Evolutionary conservation across 2,797 vertebrate genomes (phyloP).

Genomic region (Harpagifer antarcticus): DNA sequence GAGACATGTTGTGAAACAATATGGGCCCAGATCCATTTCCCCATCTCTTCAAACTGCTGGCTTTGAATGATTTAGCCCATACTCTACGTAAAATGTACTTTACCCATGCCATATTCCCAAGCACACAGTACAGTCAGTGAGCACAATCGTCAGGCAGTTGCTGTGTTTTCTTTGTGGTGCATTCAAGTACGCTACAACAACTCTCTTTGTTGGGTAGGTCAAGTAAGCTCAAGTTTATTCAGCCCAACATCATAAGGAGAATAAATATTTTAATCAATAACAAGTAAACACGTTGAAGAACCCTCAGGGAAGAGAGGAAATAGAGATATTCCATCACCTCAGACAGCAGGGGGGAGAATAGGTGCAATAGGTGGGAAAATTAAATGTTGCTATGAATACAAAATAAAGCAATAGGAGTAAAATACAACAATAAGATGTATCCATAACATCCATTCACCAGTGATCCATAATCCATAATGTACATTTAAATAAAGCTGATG

Average conservation of each 20-base stretch:
- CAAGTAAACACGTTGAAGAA: neutral
- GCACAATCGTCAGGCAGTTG: neutral
- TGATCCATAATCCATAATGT: too few relatives aligned
- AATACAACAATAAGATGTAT: neutral
- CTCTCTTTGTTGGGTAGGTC: neutral
- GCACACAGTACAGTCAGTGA: neutral
- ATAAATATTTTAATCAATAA: neutral
- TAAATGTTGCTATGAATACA: neutral
- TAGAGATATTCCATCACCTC: neutral
- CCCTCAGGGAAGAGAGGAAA: neutral
- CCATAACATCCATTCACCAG: too few relatives aligned
- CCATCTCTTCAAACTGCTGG: conserved; percentile 17
- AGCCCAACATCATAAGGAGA: neutral
- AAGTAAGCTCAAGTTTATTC: neutral
- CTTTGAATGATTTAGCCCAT: conserved; percentile 14
- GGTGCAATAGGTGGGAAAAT: neutral
- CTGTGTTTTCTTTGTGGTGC: neutral
- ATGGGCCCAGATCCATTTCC: conserved; percentile 37
- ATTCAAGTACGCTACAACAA: neutral
- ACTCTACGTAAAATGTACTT: neutral
- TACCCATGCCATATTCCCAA: neutral
- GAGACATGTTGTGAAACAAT: conserved; percentile 58
- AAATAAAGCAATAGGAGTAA: neutral
- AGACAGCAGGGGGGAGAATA: neutral
- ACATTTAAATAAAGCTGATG: neutral